Conservation (phyloP, 2,113 vertebrate genomes). For the Muntiacus muntjak region DNA sequence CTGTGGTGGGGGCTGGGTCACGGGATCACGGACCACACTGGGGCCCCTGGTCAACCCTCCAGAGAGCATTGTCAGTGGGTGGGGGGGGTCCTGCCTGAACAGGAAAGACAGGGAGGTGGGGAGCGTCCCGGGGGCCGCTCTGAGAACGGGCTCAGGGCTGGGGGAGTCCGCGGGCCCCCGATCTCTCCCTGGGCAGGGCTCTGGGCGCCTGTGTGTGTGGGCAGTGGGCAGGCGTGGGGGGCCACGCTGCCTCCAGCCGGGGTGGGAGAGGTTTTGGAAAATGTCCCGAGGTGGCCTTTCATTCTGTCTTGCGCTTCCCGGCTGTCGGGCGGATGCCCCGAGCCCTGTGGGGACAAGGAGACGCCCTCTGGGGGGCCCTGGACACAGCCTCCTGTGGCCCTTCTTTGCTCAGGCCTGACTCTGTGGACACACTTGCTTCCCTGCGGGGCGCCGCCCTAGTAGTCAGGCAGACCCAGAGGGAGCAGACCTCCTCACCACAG, state of each 20-base stretch:
- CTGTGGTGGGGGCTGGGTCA: background rate
- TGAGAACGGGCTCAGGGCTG: background rate
- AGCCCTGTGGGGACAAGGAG: rapidly evolving
- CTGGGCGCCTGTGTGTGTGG: background rate
- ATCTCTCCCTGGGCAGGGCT: background rate
- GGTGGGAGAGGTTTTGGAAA: no score
- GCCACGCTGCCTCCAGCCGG: rapidly evolving
- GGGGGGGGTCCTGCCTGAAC: background rate
- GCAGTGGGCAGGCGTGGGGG: rapidly evolving
- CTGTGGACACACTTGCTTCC: rapidly evolving
- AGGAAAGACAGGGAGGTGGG: background rate
- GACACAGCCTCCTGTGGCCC: background rate
- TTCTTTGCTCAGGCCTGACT: background rate
- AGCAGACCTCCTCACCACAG: rapidly evolving
- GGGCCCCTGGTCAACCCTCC: background rate
- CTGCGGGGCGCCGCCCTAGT: background rate
- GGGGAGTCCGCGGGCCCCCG: background rate
- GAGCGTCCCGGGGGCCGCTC: rapidly evolving
- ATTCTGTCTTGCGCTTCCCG: rapidly evolving
- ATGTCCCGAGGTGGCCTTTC: rapidly evolving
- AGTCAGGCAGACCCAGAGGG: background rate
- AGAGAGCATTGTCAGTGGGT: rapidly evolving
- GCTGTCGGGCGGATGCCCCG: rapidly evolving
- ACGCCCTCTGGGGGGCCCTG: rapidly evolving
- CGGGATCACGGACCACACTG: rapidly evolving